Percentiles rank a stretch among this genome's conserved stretches.
Conservation (phyloP, 92 coral and sea anemone genomes). For the Blastomussa wellsi region DNA sequence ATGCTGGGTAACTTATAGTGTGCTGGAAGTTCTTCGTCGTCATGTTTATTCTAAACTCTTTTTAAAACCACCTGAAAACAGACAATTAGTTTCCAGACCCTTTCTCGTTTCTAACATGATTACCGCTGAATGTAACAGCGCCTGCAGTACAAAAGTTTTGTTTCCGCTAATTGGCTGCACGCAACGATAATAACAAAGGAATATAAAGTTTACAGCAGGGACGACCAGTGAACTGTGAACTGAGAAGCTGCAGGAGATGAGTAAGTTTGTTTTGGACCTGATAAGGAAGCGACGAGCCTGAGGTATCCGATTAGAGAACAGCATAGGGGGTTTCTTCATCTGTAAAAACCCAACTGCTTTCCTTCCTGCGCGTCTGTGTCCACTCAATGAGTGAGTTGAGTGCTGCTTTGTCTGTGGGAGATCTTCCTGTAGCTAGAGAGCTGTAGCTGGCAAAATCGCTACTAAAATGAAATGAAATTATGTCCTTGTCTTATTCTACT, state of each 20-base stretch:
- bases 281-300: background rate
- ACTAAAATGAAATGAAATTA: background rate
- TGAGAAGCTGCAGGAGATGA: background rate
- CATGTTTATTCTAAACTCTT: too few relatives aligned
- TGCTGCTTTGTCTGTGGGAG: background rate
- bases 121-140: background rate
- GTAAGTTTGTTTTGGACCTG: conserved; percentile 1
- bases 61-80: background rate
- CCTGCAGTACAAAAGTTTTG: background rate
- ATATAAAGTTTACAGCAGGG: background rate
- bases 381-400: background rate
- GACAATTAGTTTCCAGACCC: background rate
- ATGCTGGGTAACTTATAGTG: too few relatives aligned
- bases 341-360: background rate
- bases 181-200: background rate
- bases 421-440: background rate
- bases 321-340: background rate
- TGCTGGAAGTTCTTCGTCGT: too few relatives aligned
- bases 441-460: background rate
- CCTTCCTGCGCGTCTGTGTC: background rate
- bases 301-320: conserved; percentile 7
- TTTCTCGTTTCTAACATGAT: background rate
- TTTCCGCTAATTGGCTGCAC: conserved; percentile 13
- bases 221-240: background rate
- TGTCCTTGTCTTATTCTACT: background rate